Conservation (phyloP, 2,888 invertebrate species). For the Sceliomorpha sp. region DNA sequence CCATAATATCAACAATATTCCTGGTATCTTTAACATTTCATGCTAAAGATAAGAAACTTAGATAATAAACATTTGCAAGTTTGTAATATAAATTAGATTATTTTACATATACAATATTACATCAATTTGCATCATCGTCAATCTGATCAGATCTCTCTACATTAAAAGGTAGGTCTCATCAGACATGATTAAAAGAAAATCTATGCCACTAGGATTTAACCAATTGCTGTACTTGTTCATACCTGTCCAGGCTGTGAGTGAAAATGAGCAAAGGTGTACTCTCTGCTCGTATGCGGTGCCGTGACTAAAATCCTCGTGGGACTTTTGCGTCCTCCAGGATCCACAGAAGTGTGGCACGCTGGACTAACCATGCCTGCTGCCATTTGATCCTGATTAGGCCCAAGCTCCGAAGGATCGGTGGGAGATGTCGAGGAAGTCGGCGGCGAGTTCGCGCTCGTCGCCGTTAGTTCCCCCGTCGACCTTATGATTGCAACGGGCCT, state of each 20-base stretch:
- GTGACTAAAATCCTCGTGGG: conserved; percentile 80
- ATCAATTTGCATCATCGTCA: too few species aligned
- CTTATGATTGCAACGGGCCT: conserved; percentile 97
- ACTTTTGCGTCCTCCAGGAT: conserved; percentile 75
- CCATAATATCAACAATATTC: too few species aligned
- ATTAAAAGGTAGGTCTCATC: too few species aligned
- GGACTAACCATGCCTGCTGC: conserved; percentile 77
- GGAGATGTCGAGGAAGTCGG: conserved; percentile 82
- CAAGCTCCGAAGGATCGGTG: conserved; percentile 75
- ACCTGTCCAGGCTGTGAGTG: conserved; percentile 94
- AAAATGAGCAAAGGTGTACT: conserved; percentile 95
- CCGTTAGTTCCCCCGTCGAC: conserved; percentile 87
- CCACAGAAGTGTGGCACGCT: conserved; percentile 74
- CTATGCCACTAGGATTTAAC: too few species aligned
- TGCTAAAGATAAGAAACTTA: too few species aligned
- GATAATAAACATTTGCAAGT: too few species aligned
- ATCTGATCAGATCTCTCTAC: too few species aligned
- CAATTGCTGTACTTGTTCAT: neutral
- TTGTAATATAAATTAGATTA: too few species aligned
- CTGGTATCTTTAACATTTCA: too few species aligned
- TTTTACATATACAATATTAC: too few species aligned
- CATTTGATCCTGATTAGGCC: conserved; percentile 74
- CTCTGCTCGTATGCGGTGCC: conserved; percentile 83
- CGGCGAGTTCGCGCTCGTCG: conserved; percentile 84
- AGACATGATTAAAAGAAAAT: too few species aligned